Base-by-base conservation (phyloP, 2,888 invertebrate genomes). In the Stenolophus ochropezus region DNA sequence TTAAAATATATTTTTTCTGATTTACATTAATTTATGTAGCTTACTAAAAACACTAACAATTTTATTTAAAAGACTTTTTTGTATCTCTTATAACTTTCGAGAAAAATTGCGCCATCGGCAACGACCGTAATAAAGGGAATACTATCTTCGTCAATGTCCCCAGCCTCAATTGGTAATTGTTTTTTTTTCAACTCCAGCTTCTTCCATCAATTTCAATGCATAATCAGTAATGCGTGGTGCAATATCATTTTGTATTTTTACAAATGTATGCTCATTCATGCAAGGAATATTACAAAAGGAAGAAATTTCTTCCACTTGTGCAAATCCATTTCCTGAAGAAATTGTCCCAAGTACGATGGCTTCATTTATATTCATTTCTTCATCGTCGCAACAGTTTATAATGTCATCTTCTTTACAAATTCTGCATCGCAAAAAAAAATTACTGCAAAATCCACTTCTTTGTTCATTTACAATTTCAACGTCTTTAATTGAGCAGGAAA, bases 91-190 rank as follows among this genome's bases (percentile, higher is more conserved):
- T 21, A 14, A 73, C 73, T 20, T 49, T 49, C 11, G 73, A 49
- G 73, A 73, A 47, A 47, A 49, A 47, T 73, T 73, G 49, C 49
- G 18, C 73, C 42, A 71, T 16, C n/a, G n/a, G 71, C 71, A 18
- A 33, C 71, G 16, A 42, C 71, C 6, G 71, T 73, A 6, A 73
- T 73, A 16, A 20, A 73, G 4, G 73, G 47, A 49, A 47, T 73
- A 11, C 73, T 49, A 18, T 73, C 73, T 0, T 14, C 47, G 20
- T 73, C 73, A 1, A 73, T 21, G 49, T 49, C 73, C 49, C 49
- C 73, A 47, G 73, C 42, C 49, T 73, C 73, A 11, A 73, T 73
- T 47, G 73, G 47, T 1, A 73, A 20, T 4, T 4, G 18, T 47
- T 20, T 47, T 47, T n/a, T 73, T 49, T 73, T 73, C 73, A 11